These are phyloP conservation scores for Eupithecia pulchellata DNA, from an alignment of 2,888 invertebrate genomes.

Conservation along the genomic window DNA sequence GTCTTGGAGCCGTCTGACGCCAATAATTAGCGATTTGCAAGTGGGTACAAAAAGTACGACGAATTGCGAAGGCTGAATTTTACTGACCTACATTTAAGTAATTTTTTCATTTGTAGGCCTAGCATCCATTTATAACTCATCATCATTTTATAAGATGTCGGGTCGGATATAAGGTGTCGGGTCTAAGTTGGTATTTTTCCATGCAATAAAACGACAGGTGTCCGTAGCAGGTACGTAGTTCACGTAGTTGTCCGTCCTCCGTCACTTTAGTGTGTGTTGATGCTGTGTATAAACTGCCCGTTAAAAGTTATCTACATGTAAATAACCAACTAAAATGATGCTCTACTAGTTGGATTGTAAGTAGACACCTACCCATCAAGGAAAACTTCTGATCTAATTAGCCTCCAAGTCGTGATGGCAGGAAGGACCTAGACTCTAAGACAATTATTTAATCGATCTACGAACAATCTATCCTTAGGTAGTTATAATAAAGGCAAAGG, in stretches of 20 bases:
- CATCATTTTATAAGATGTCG: not conserved
- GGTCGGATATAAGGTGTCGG: not conserved
- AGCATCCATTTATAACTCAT: not conserved
- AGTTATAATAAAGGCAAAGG: not conserved
- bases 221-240: no score
- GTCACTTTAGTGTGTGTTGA: no score
- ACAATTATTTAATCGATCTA: not conserved
- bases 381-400: constrained; percentile 21
- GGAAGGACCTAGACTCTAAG: constrained; percentile 4
- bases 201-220: not conserved
- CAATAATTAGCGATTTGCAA: constrained; percentile 35
- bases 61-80: constrained; percentile 38
- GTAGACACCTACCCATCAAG: constrained; percentile 3
- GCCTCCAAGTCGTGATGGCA: constrained; percentile 26
- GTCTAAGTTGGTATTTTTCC: not conserved
- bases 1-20: constrained; percentile 46
- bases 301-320: not conserved
- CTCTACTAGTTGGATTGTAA: not conserved
- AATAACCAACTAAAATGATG: not conserved
- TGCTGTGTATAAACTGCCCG: not conserved
- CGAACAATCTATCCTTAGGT: not conserved
- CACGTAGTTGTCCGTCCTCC: no score
- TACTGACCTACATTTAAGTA: constrained; percentile 19
- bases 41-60: constrained; percentile 45
- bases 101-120: not conserved